Percentiles rank a stretch among this genome's conserved stretches.
phyloP scores from a whole-genome alignment of 1,140 invertebrate genomes.

The Carposina sasakii region DNA sequence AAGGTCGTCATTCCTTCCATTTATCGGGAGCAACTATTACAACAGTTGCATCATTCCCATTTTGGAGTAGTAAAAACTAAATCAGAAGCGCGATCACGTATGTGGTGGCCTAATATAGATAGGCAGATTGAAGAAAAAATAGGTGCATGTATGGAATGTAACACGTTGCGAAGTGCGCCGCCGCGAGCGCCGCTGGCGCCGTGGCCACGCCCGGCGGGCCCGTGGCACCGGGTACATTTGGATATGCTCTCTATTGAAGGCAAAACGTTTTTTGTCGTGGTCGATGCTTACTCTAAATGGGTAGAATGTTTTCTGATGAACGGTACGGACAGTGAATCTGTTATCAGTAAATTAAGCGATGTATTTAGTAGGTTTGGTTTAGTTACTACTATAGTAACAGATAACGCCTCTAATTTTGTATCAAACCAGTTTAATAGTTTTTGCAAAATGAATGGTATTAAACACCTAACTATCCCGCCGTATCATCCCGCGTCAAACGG shows the following conservation, averaged over 20 bases:
- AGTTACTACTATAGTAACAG: conserved; percentile 5
- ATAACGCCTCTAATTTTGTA: conserved; percentile 12
- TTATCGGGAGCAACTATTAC: conserved; percentile 18
- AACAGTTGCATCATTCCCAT: conserved; percentile 29
- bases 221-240: conserved; percentile 9
- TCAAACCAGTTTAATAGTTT: conserved; percentile 4
- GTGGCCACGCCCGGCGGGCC: conserved; percentile 8
- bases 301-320: conserved; percentile 11
- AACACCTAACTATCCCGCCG: conserved; percentile 12
- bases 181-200: conserved; percentile 2
- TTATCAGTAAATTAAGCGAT: conserved; percentile 4
- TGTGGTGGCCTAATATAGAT: conserved; percentile 37
- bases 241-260: conserved; percentile 6
- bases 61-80: conserved; percentile 34
- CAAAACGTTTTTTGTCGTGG: conserved; percentile 1
- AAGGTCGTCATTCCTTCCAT: conserved; percentile 23
- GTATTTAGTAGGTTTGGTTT: conserved; percentile 10
- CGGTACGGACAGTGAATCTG: background rate
- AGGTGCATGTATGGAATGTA: background rate
- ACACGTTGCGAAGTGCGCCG: background rate
- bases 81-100: conserved; percentile 21
- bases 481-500: conserved; percentile 13
- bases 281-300: conserved; percentile 11
- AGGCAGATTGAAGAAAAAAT: conserved; percentile 23
- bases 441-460: conserved; percentile 7